Percentiles rank a stretch among this genome's conserved stretches.
Conservation (phyloP, 2,888 invertebrate species). For the Pristionchus mayeri region DNA sequence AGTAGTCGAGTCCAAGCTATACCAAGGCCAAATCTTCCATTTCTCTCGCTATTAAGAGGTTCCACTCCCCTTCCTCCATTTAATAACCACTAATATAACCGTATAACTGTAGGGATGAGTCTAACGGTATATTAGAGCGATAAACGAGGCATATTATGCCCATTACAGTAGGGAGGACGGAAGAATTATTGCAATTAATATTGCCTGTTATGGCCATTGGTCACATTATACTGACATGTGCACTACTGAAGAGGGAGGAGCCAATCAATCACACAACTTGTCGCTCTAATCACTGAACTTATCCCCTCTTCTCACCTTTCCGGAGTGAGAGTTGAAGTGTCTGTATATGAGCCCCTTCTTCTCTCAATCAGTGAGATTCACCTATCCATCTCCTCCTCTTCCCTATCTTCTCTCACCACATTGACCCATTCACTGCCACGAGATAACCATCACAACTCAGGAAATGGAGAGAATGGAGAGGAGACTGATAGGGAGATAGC, state of each 20-base stretch:
- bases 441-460: neutral
- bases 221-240: neutral
- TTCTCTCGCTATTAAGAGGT: neutral
- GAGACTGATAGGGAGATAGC: neutral
- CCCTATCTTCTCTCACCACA: neutral
- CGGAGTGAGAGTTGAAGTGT: too few species aligned
- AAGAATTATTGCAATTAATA: neutral
- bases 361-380: neutral
- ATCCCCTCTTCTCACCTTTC: neutral
- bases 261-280: neutral
- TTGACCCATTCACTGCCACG: neutral
- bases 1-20: neutral
- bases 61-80: neutral
- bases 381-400: neutral
- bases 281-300: neutral
- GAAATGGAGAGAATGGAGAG: conserved; percentile 8
- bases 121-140: conserved; percentile 15
- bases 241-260: neutral
- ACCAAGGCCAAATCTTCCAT: neutral
- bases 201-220: neutral
- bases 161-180: neutral
- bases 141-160: neutral
- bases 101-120: conserved; percentile 7
- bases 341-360: too few species aligned
- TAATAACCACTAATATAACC: conserved; percentile 25